Evolutionary conservation across 2,888 invertebrate species (phyloP), one percentile per base, ranked within the genome.

Genomic region (Pseudococcus longispinus): DNA sequence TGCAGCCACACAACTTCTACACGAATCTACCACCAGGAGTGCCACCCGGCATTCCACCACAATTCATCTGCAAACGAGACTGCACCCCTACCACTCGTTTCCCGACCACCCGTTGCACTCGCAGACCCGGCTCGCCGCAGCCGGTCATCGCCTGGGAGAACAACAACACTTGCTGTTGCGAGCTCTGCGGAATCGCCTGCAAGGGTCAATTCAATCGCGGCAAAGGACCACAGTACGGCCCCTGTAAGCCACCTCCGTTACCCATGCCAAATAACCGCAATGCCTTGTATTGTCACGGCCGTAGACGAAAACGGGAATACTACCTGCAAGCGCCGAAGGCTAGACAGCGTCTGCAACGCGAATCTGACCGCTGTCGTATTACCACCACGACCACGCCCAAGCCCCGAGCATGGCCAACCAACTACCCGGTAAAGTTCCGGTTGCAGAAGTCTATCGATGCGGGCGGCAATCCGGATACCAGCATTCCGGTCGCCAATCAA

Each of bases 361-460:
- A 74, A 74, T 32, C 74, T 3, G 74, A 74, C 37, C 20, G 74
- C 11, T 74, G 74, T 15, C 32, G 74, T 0, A 74, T 74, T 18
- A 74, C 74, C 37, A 74, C 74, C 5, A 74, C 74, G 1, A 74
- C 83, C 26, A 51, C 51, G 15, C 51, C 83, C 55, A 83, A 29
- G 32, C 83, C 83, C 26, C 8, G n/a, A 23, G 18, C 51, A 8
- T 55, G 83, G 46, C 83, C 83, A 1, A 83, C 83, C 18, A 83
- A 83, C 55, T 83, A 51, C 26, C 83, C 83, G 15, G 29, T 83
- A 29, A 83, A 83, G 13, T 83, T 55, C 55, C 23, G 55, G 18
- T 18, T 83, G 32, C 83, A 83, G 15, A 83, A 46, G 51, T 29
- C 83, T 2, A 6, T 46, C n/a, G 82, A 82, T 8, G 32, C 46